These are phyloP conservation scores for Sebastes minor DNA, from an alignment of 2,797 vertebrate genomes.

Conservation along the genomic window DNA sequence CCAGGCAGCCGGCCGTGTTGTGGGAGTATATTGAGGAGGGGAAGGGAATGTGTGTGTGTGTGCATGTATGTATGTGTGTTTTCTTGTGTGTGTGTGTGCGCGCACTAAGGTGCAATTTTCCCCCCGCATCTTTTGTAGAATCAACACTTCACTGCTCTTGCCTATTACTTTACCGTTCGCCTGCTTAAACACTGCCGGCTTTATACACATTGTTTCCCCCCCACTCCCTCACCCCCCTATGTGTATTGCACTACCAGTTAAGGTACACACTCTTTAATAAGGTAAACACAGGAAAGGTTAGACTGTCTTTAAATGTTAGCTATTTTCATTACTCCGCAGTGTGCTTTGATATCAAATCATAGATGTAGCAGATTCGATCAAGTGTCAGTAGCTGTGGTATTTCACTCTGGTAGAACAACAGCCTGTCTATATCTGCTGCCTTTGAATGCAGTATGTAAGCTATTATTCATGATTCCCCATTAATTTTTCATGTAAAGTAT, in stretches of 20 bases:
- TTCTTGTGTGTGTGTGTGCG: slow-evolving; percentile 36
- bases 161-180: slow-evolving; percentile 96
- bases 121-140: slow-evolving; percentile 93
- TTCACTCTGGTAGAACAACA: slow-evolving; percentile 32
- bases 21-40: slow-evolving; percentile 85
- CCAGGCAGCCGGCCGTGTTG: slow-evolving; percentile 83
- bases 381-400: slow-evolving; percentile 37
- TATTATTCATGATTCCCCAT: neutral
- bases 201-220: slow-evolving; percentile 78
- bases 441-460: slow-evolving; percentile 2
- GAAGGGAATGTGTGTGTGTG: slow-evolving; percentile 37
- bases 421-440: neutral
- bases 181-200: slow-evolving; percentile 90
- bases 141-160: slow-evolving; percentile 98
- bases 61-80: slow-evolving; percentile 19
- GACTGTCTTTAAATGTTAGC: slow-evolving; percentile 88
- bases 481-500: neutral
- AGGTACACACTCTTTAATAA: slow-evolving; percentile 79
- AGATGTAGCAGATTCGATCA: slow-evolving; percentile 58
- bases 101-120: slow-evolving; percentile 66
- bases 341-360: slow-evolving; percentile 64
- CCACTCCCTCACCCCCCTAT: slow-evolving; percentile 30
- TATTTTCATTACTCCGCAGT: slow-evolving; percentile 62
- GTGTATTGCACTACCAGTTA: slow-evolving; percentile 72
- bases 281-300: slow-evolving; percentile 83